phyloP scores from a whole-genome alignment of 2,113 vertebrate species.

The Pachycephala philippinensis region DNA sequence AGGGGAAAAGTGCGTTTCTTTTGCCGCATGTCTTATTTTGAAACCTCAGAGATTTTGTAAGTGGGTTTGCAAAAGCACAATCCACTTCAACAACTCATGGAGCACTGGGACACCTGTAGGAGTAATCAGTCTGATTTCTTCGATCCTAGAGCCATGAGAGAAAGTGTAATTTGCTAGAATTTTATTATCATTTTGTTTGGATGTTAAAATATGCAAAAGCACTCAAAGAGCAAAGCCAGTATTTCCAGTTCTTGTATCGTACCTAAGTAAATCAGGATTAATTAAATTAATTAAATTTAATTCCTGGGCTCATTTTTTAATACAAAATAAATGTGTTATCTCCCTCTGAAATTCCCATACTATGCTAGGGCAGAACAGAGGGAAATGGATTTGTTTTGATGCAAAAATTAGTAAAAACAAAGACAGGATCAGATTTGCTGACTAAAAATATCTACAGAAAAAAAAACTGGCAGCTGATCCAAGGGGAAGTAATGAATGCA shows the following conservation, averaged over 20 bases:
- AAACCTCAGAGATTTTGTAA: background rate
- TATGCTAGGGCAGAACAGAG: background rate
- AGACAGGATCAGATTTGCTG: background rate
- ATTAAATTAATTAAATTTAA: background rate
- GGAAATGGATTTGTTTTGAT: background rate
- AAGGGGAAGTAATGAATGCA: background rate
- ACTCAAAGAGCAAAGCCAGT: background rate
- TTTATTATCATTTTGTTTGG: background rate
- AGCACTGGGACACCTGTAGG: background rate
- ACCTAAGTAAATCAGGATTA: background rate
- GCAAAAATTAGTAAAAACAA: background rate
- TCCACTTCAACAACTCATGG: background rate
- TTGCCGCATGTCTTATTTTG: background rate
- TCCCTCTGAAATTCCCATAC: background rate
- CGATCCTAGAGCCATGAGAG: background rate
- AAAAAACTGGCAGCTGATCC: background rate
- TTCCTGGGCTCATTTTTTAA: background rate
- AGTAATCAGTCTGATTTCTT: background rate
- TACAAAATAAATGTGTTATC: background rate
- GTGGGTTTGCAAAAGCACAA: background rate
- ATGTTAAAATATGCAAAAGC: background rate
- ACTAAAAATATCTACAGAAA: slow-evolving; percentile 2
- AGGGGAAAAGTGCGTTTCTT: background rate
- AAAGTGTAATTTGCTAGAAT: background rate
- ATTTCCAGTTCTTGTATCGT: background rate